Evolutionary conservation across 2,113 vertebrate species (phyloP), one percentile per base, ranked within the genome.

Genomic region (Ictalurus punctatus): DNA sequence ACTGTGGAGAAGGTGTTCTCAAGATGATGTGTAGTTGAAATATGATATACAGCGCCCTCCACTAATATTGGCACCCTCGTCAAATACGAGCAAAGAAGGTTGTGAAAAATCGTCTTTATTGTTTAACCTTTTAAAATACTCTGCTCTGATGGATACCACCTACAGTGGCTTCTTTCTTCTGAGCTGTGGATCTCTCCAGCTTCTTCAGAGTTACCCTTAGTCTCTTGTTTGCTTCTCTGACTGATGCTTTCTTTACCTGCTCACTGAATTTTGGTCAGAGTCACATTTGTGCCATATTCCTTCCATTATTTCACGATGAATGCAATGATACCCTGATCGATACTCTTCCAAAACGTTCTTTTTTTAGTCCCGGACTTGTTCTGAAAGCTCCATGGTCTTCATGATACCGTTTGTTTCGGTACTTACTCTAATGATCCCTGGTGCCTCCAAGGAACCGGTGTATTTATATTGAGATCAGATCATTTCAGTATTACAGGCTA

Each of bases 341-440:
- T 4, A 67, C 6, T 61, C 19, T 61, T 61, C 59, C 56, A 58
- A 58, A 58, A 58, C 59, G 3, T 27, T 65, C 3, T 65, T 69
- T 12, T 27, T 65, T n/a, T 65, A 30, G 65, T 69, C 34, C 34
- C 1, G 34, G 69, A 40, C 19, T 37, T 74, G 73, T 74, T 44
- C 21, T 23, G 25, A 79, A 52, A 16, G 37, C 37, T 76, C 2
- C 12, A 0, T 40, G 17, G 25, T 25, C 44, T 54, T 14, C 44
- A 54, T 83, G 16, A 59, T 12, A 23, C 19, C 9, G 7, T 44
- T 44, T 71, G 1, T 71, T 44, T 1, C 21, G 16, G 19, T 44
- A 21, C 34, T 90, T 61, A 76, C 44, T 58, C 37, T 52, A 84
- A 78, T 90, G 59, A 86, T 44, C 78, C 65, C 21, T 44, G 44